These are phyloP conservation scores for Adelognathus sp. DNA, from an alignment of 2,888 invertebrate genomes.

Conservation along the genomic window DNA sequence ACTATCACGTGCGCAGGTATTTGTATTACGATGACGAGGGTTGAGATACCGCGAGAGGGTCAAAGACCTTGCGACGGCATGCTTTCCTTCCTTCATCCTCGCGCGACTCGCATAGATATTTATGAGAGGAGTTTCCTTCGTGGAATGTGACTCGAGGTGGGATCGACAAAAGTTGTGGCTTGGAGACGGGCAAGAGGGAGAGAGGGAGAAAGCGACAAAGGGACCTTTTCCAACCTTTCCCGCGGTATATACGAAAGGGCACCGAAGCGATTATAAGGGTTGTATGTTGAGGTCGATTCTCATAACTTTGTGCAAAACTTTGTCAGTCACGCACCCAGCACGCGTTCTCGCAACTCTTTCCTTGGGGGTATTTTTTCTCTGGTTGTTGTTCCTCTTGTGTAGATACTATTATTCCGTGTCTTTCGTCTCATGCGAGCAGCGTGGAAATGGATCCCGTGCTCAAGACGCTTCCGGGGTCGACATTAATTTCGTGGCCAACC, in stretches of 20 bases:
- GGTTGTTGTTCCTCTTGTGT: not conserved
- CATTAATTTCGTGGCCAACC: conserved; percentile 1
- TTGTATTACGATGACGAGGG: not conserved
- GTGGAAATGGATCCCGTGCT: not conserved
- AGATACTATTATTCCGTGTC: not conserved
- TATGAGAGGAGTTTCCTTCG: conserved; percentile 31
- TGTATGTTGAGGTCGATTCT: not conserved
- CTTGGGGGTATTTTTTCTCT: not conserved
- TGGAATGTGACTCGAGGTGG: conserved; percentile 6
- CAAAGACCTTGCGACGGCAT: conserved; percentile 4
- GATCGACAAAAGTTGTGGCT: not conserved
- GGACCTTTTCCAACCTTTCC: not conserved
- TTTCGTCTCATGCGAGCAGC: not conserved
- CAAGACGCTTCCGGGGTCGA: conserved; percentile 2
- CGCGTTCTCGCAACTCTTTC: not conserved
- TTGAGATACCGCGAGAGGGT: conserved; percentile 1
- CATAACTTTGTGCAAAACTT: not conserved
- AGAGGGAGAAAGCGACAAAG: not conserved
- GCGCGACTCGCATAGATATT: conserved; percentile 6
- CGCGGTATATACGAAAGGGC: not conserved
- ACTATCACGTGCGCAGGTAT: not conserved
- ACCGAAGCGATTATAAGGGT: not conserved
- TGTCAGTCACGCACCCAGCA: not conserved
- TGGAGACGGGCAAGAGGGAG: not conserved
- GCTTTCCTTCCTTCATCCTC: not conserved